These are phyloP conservation scores for Oreocharis arfaki DNA, from an alignment of 2,113 vertebrate species.

Conservation along the genomic window DNA sequence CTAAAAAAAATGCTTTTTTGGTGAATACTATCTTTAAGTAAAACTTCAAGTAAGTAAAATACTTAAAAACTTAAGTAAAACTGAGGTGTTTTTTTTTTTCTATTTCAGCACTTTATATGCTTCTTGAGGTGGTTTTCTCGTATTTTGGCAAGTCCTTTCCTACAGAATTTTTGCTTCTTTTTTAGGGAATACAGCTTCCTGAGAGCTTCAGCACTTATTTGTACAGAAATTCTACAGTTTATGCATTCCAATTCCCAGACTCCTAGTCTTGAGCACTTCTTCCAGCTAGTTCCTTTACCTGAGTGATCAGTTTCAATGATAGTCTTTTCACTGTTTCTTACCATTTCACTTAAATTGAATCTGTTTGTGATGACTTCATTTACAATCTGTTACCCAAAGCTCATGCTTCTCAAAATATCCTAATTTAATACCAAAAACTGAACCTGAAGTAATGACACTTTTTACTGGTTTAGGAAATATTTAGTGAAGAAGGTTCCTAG, in stretches of 20 bases:
- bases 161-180: rapidly evolving
- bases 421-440: not conserved
- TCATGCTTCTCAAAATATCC: not conserved
- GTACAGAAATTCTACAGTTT: not conserved
- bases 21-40: not conserved
- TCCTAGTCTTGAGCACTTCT: not conserved
- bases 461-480: not conserved
- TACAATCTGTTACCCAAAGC: not conserved
- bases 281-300: not conserved
- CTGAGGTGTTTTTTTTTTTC: not conserved
- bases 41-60: not conserved
- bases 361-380: not conserved
- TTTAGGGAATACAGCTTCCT: not conserved
- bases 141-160: not conserved
- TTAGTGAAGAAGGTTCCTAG: not conserved
- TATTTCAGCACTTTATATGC: not conserved
- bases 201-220: not conserved
- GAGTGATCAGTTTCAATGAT: not conserved
- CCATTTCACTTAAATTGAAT: not conserved
- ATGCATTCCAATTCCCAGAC: not conserved
- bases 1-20: not conserved
- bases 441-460: not conserved
- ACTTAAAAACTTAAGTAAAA: not conserved
- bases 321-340: not conserved
- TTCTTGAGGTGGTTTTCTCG: not conserved